Percentiles rank a stretch among this genome's conserved stretches.
Evolutionary conservation across 1,140 invertebrate species (phyloP).

Genomic region (Aleiodes sp.): DNA sequence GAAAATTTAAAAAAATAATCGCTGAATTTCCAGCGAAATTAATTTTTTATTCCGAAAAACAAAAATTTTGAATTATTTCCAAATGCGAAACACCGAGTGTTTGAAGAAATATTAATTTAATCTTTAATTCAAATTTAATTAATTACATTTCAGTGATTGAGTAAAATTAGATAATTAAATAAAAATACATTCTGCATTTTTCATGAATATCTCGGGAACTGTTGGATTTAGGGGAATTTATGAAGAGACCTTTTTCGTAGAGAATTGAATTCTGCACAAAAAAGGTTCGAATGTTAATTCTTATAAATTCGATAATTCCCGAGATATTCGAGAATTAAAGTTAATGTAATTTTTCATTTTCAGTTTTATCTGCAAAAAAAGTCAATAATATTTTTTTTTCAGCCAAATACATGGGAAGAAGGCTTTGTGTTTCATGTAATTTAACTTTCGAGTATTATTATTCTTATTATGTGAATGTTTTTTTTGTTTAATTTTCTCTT

Average conservation of each 20-base stretch:
- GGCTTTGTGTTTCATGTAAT: slow-evolving; percentile 7
- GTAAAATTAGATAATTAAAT: too few species aligned
- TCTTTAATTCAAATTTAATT: too few species aligned
- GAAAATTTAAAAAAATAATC: background rate
- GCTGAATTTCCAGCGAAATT: background rate
- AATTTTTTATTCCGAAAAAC: background rate
- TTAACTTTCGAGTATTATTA: slow-evolving; percentile 40
- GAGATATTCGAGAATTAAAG: background rate
- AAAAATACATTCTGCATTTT: too few species aligned
- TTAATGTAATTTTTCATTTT: background rate
- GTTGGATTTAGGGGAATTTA: too few species aligned
- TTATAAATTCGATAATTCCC: background rate
- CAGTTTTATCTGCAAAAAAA: background rate
- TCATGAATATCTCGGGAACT: too few species aligned
- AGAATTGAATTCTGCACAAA: too few species aligned
- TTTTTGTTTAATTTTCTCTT: slow-evolving; percentile 29
- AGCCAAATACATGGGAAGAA: background rate
- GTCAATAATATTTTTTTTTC: too few species aligned
- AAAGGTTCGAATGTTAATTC: background rate
- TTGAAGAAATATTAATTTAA: too few species aligned
- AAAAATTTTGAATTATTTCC: background rate
- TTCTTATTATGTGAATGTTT: slow-evolving; percentile 44
- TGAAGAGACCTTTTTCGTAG: too few species aligned
- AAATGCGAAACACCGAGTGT: too few species aligned
- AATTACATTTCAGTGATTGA: too few species aligned